Conservation (phyloP, 2,797 vertebrate species). For the Brachyalestes nurse region DNA sequence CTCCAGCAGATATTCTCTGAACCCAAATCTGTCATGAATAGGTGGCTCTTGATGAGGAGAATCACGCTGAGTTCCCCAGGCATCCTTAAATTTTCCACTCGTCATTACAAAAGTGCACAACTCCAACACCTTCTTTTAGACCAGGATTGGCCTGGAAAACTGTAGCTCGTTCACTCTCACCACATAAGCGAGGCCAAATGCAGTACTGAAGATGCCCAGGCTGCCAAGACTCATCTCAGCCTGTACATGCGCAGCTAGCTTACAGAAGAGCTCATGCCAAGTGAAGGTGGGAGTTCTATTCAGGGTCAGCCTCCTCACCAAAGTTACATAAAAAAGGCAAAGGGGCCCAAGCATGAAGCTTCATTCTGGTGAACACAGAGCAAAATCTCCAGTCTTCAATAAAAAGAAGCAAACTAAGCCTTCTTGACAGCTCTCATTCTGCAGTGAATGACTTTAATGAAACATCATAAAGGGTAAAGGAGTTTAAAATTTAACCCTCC, state of each 20-base stretch:
- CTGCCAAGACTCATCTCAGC: background rate
- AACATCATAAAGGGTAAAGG: conserved; percentile 54
- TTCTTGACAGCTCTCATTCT: background rate
- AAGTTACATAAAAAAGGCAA: conserved; percentile 50
- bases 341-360: background rate
- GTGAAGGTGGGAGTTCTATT: conserved; percentile 50
- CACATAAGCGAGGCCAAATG: background rate
- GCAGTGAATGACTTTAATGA: conserved; percentile 10
- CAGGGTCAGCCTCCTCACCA: conserved; percentile 51
- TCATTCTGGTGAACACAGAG: conserved; percentile 21
- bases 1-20: conserved; percentile 24
- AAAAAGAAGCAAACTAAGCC: conserved; percentile 8
- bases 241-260: conserved; percentile 29
- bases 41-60: conserved; percentile 21
- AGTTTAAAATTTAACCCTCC: conserved; percentile 60
- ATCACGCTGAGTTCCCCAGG: conserved; percentile 7
- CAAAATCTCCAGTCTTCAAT: conserved; percentile 39
- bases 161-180: background rate
- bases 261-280: conserved; percentile 34
- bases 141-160: background rate
- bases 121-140: background rate
- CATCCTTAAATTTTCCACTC: background rate
- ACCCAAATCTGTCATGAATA: conserved; percentile 31
- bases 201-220: background rate
- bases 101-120: background rate